Evolutionary conservation across 2,797 vertebrate species (phyloP).

Genomic region (Coluber constrictor): DNA sequence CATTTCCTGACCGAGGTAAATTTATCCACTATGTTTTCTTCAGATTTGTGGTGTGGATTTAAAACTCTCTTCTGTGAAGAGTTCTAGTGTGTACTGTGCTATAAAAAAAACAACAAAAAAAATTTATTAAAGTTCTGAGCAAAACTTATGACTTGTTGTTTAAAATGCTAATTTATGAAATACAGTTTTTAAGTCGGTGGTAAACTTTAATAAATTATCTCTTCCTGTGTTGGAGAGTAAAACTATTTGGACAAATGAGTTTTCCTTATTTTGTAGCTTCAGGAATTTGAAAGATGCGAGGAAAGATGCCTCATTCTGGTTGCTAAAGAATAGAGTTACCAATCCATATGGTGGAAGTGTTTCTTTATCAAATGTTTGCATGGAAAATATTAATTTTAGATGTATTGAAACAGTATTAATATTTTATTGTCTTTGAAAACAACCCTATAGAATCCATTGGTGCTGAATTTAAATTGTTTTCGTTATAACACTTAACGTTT

Average conservation of each 20-base stretch:
- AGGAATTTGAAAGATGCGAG: not conserved
- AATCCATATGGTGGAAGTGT: not conserved
- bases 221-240: constrained; percentile 67
- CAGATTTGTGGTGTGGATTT: constrained; percentile 55
- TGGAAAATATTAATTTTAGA: not conserved
- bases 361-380: not conserved
- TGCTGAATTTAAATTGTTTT: not conserved
- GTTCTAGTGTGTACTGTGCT: constrained; percentile 60
- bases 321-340: not conserved
- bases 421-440: not conserved
- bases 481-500: not conserved
- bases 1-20: not conserved
- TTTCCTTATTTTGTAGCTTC: not conserved
- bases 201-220: constrained; percentile 77
- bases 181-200: constrained; percentile 69
- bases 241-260: constrained; percentile 26
- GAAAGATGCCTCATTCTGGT: not conserved
- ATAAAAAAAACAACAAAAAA: constrained; percentile 41
- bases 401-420: not conserved
- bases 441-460: not conserved
- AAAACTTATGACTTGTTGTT: constrained; percentile 65
- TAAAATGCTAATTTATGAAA: constrained; percentile 76
- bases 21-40: constrained; percentile 27
- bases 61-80: constrained; percentile 77
- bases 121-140: constrained; percentile 61